Evolutionary conservation across 2,888 invertebrate genomes (phyloP).

Genomic region (Prenolepis imparis): DNA sequence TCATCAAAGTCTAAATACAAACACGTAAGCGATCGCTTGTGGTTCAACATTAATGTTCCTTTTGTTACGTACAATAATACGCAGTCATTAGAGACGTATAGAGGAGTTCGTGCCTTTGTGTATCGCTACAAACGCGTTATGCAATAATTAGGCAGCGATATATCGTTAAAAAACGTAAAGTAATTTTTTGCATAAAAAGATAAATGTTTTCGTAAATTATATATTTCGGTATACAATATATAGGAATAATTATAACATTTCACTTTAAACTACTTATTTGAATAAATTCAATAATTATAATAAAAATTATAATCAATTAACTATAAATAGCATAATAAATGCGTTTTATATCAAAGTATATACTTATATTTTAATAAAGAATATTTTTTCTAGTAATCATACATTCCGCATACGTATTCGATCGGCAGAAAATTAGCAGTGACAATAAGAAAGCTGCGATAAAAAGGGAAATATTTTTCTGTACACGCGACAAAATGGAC

Average conservation of each 20-base stretch:
- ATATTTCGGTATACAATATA: not conserved
- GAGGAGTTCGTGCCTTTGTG: conserved; percentile 18
- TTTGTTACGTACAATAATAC: conserved; percentile 22
- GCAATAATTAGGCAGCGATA: conserved; percentile 17
- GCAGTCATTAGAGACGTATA: conserved; percentile 14
- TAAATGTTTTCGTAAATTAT: not conserved
- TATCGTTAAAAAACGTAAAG: conserved; percentile 13
- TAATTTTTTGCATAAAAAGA: not conserved
- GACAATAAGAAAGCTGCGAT: not conserved
- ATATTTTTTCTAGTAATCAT: not conserved
- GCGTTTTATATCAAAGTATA: not conserved
- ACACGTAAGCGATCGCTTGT: conserved; percentile 14
- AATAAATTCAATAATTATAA: not conserved
- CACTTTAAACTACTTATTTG: not conserved
- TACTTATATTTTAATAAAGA: not conserved
- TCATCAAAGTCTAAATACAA: conserved; percentile 16
- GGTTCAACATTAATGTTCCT: conserved; percentile 5
- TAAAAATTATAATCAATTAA: not conserved
- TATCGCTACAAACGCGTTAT: not conserved
- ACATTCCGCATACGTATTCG: not conserved
- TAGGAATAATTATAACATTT: not conserved
- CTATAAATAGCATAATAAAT: not conserved
- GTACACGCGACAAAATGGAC: conserved; percentile 30
- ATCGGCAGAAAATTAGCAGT: conserved; percentile 32
- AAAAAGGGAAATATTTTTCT: conserved; percentile 34